Conservation (phyloP, 1,140 invertebrate species). For the Drusus annulatus region DNA sequence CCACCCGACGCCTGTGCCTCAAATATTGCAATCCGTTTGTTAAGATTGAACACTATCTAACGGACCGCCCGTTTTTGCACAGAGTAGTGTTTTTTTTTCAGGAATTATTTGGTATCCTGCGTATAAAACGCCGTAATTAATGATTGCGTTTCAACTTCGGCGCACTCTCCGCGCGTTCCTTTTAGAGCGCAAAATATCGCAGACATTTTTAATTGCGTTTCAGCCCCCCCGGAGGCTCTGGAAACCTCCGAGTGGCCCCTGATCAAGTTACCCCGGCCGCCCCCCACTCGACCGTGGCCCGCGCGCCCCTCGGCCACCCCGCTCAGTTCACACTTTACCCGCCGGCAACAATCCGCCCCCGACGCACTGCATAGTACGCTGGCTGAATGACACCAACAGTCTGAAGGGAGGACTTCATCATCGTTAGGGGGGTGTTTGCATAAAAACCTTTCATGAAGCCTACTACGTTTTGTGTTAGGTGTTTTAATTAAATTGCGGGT, state of each 20-base stretch:
- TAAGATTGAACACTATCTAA: too few species aligned
- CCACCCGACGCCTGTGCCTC: too few species aligned
- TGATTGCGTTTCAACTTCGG: not conserved
- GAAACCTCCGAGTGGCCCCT: not conserved
- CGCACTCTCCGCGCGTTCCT: not conserved
- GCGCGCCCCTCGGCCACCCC: not conserved
- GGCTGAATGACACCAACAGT: not conserved
- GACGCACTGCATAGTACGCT: not conserved
- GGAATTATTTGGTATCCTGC: too few species aligned
- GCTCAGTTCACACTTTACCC: not conserved
- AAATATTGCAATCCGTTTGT: too few species aligned
- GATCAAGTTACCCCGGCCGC: slow-evolving; percentile 18
- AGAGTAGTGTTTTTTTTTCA: too few species aligned
- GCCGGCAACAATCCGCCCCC: not conserved
- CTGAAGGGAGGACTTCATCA: slow-evolving; percentile 15
- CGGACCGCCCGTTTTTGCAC: too few species aligned
- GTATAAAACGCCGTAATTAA: too few species aligned
- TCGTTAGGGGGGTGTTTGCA: slow-evolving; percentile 27
- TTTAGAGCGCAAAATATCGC: slow-evolving; percentile 11
- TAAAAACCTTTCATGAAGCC: slow-evolving; percentile 7
- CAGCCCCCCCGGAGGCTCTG: not conserved
- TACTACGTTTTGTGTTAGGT: not conserved
- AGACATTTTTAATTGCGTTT: slow-evolving; percentile 53
- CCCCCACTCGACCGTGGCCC: not conserved
- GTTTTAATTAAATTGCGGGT: slow-evolving; percentile 5